A percentile compares a stretch with the other conserved stretches of the same genome.
Conservation (phyloP, 2,888 invertebrate species). For the Pecten maximus region DNA sequence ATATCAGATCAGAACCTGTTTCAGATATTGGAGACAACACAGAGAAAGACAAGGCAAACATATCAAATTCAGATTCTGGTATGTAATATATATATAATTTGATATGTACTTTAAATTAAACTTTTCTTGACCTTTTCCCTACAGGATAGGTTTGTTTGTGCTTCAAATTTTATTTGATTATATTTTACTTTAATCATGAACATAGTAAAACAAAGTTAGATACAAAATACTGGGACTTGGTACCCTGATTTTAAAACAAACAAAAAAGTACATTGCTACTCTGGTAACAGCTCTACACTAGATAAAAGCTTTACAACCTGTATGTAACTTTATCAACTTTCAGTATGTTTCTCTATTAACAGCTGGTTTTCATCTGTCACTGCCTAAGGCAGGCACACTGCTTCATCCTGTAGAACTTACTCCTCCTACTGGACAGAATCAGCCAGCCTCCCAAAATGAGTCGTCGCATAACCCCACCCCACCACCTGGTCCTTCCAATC, state of each 20-base stretch:
- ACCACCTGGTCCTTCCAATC: not conserved
- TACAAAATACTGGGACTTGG: too few species aligned
- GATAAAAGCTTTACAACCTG: too few species aligned
- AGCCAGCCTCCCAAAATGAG: not conserved
- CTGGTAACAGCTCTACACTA: too few species aligned
- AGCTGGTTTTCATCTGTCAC: constrained; percentile 58
- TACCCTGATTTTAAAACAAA: too few species aligned
- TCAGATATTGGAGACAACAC: not conserved
- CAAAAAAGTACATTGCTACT: too few species aligned
- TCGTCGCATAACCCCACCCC: not conserved
- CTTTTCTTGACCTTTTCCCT: too few species aligned
- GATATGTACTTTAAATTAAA: too few species aligned
- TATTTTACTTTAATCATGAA: too few species aligned
- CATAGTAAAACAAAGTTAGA: too few species aligned
- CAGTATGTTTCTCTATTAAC: not conserved
- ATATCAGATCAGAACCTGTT: not conserved
- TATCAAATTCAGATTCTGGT: constrained; percentile 9
- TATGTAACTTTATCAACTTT: too few species aligned
- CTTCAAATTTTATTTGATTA: too few species aligned
- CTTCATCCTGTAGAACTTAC: constrained; percentile 50
- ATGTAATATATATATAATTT: not conserved
- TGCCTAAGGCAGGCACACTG: constrained; percentile 56
- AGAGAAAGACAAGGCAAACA: not conserved
- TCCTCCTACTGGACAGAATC: not conserved
- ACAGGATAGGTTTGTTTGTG: too few species aligned